These are phyloP conservation scores for Liposcelis brunnea DNA, from an alignment of 2,888 invertebrate genomes.

Conservation along the genomic window DNA sequence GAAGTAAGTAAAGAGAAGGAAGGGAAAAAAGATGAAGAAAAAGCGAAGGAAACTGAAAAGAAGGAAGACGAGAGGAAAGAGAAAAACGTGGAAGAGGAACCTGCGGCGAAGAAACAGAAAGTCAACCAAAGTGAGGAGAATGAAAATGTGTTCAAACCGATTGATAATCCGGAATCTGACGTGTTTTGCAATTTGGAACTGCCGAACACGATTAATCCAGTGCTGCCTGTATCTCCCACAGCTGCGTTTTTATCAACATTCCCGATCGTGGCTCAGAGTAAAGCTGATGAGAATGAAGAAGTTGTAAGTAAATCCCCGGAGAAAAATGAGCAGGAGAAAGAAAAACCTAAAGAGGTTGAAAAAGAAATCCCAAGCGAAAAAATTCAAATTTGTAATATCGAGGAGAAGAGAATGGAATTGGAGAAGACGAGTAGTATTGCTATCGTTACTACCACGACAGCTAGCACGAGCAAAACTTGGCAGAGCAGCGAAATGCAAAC, in stretches of 20 bases:
- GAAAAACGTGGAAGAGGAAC: no score
- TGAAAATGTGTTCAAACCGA: conserved; percentile 10
- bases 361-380: conserved; percentile 25
- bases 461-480: conserved; percentile 14
- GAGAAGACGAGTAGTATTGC: conserved; percentile 7
- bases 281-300: conserved; percentile 34
- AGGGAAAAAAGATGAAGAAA: no score
- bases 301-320: conserved; percentile 32
- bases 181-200: background rate
- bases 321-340: no score
- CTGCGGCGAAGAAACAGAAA: no score
- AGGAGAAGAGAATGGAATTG: background rate
- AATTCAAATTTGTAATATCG: conserved; percentile 28
- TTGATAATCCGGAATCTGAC: conserved; percentile 10
- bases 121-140: conserved; percentile 2
- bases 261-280: conserved; percentile 46
- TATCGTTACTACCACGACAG: no score
- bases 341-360: conserved; percentile 16
- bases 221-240: conserved; percentile 50
- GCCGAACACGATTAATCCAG: conserved; percentile 16
- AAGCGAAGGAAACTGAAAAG: no score
- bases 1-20: no score
- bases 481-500: no score
- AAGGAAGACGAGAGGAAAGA: no score
- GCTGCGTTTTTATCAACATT: conserved; percentile 61